Evolutionary conservation across 2,888 invertebrate genomes (phyloP).

Genomic region (Cephonodes hylas): DNA sequence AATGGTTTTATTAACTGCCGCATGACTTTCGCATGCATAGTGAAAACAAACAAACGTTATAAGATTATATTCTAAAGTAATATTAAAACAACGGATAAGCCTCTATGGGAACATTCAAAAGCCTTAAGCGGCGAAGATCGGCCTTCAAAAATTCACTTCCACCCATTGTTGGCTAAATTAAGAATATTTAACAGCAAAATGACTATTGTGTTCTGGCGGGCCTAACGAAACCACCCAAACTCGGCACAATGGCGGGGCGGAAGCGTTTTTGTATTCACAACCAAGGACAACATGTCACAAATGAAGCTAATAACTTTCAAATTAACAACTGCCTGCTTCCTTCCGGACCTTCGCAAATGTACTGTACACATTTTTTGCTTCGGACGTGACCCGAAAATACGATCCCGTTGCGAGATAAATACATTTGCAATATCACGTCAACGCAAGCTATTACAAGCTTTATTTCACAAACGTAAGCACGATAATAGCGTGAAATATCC

Average conservation of each 20-base stretch:
- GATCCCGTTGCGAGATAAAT: conserved; percentile 1
- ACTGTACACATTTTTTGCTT: conserved; percentile 25
- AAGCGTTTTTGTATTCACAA: conserved; percentile 34
- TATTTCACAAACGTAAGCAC: not conserved
- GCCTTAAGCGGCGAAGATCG: conserved; percentile 23
- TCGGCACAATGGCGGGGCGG: conserved; percentile 35
- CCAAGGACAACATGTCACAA: conserved; percentile 35
- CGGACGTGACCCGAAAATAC: conserved; percentile 18
- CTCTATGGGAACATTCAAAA: conserved; percentile 1
- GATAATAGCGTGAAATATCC: not conserved
- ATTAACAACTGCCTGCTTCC: conserved; percentile 40
- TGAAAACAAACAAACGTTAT: too few relatives aligned
- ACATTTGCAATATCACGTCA: not conserved
- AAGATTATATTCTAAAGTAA: not conserved
- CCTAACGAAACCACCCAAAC: conserved; percentile 28
- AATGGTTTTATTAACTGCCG: too few relatives aligned
- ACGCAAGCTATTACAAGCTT: not conserved
- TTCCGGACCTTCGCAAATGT: conserved; percentile 43
- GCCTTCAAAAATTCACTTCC: conserved; percentile 40
- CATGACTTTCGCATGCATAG: too few relatives aligned
- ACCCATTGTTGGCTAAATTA: conserved; percentile 40
- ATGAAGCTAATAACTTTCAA: conserved; percentile 33
- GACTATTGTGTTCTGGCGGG: conserved; percentile 35
- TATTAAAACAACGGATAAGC: not conserved
- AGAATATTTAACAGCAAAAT: conserved; percentile 32